Conservation (phyloP, 2,797 vertebrate genomes). For the Mionectes olivaceus region DNA sequence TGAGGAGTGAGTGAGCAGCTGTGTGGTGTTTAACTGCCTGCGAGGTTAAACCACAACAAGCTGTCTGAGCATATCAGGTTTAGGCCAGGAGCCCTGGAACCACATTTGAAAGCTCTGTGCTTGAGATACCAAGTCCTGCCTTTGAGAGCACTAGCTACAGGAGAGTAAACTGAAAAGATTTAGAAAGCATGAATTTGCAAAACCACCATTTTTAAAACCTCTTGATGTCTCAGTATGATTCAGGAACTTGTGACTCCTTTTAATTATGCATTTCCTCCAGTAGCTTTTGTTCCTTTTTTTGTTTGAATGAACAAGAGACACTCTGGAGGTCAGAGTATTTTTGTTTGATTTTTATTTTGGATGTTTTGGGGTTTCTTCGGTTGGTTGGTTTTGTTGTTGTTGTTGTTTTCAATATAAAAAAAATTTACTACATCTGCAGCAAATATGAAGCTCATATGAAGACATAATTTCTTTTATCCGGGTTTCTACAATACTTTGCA, state of each 20-base stretch:
- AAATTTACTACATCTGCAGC: neutral
- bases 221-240: slow-evolving; percentile 14
- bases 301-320: neutral
- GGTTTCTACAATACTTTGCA: neutral
- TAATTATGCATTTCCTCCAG: neutral
- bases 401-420: neutral
- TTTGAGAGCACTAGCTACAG: neutral
- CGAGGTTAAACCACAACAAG: neutral
- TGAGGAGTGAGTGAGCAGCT: neutral
- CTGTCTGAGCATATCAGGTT: neutral
- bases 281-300: slow-evolving; percentile 14
- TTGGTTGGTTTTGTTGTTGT: neutral
- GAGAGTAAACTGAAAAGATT: neutral
- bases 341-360: neutral
- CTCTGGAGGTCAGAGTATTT: neutral
- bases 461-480: neutral
- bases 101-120: neutral
- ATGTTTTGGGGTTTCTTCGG: neutral
- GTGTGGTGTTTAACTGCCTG: neutral
- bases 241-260: slow-evolving; percentile 41
- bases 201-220: neutral
- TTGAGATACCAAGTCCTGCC: neutral
- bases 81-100: neutral
- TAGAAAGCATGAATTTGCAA: neutral
- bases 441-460: neutral